These are phyloP conservation scores for Phthorimaea operculella DNA, from an alignment of 1,140 invertebrate genomes.

Conservation along the genomic window DNA sequence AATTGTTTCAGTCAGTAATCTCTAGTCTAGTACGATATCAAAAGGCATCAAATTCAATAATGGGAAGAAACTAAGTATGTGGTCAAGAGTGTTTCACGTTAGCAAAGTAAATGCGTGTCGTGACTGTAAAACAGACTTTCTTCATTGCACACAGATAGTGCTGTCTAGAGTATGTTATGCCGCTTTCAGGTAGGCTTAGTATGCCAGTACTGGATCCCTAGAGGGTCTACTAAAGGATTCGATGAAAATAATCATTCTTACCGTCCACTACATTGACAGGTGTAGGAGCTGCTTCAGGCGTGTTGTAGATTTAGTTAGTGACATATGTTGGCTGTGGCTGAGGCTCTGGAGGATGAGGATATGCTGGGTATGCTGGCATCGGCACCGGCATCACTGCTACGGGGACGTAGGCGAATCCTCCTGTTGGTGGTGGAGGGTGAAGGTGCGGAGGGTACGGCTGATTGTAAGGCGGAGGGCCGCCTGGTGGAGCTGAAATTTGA, in stretches of 20 bases:
- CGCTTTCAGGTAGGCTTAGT: no score
- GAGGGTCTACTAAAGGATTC: background rate
- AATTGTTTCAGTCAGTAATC: no score
- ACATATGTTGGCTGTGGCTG: slow-evolving; percentile 24
- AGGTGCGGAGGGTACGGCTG: background rate
- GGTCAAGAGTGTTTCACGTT: no score
- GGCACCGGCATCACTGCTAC: background rate
- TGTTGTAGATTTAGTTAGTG: slow-evolving; percentile 34
- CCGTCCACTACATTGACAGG: slow-evolving; percentile 30
- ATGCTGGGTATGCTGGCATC: slow-evolving; percentile 38
- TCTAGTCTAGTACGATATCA: no score
- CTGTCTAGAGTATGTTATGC: no score
- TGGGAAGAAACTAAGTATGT: no score
- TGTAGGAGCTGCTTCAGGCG: slow-evolving; percentile 15
- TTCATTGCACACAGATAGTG: no score
- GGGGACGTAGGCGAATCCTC: slow-evolving; percentile 24
- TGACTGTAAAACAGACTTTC: no score
- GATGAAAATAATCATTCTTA: slow-evolving; percentile 20
- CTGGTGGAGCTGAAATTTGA: slow-evolving; percentile 30
- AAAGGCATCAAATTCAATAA: no score
- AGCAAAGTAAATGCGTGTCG: no score
- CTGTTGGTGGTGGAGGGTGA: slow-evolving; percentile 31
- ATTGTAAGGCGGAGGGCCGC: background rate
- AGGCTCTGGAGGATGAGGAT: slow-evolving; percentile 15
- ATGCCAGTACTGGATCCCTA: no score